Evolutionary conservation across 2,113 vertebrate genomes (phyloP).

Genomic region (Hemiscyllium ocellatum): DNA sequence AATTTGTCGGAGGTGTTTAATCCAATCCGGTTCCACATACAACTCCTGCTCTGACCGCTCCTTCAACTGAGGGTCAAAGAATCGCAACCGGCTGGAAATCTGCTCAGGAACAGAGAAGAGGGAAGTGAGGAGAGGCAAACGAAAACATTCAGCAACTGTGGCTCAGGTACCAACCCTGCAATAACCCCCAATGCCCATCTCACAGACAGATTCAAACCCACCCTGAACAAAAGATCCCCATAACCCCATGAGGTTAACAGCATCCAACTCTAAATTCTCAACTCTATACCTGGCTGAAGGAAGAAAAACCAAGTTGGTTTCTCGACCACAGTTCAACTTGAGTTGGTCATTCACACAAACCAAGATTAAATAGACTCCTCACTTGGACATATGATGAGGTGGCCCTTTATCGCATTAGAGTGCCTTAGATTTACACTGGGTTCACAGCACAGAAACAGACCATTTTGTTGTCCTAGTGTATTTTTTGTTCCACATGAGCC

Average conservation of each 20-base stretch:
- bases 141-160: not conserved
- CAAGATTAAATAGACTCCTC: not conserved
- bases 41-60: conserved; percentile 90
- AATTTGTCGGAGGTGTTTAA: conserved; percentile 66
- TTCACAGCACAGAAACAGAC: not conserved
- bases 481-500: not conserved
- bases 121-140: not conserved
- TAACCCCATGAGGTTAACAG: not conserved
- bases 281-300: not conserved
- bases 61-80: conserved; percentile 90
- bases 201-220: not conserved
- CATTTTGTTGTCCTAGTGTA: not conserved
- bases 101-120: conserved; percentile 42
- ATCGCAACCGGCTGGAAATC: conserved; percentile 79
- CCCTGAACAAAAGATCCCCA: not conserved
- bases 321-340: not conserved
- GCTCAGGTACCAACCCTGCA: not conserved
- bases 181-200: not conserved
- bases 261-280: not conserved
- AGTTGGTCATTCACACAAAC: not conserved
- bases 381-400: not conserved
- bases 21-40: conserved; percentile 75
- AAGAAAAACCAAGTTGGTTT: not conserved
- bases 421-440: not conserved
- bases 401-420: not conserved